Base-by-base conservation (phyloP, 1,140 invertebrate species). In the Rhizoglyphus robini region DNA sequence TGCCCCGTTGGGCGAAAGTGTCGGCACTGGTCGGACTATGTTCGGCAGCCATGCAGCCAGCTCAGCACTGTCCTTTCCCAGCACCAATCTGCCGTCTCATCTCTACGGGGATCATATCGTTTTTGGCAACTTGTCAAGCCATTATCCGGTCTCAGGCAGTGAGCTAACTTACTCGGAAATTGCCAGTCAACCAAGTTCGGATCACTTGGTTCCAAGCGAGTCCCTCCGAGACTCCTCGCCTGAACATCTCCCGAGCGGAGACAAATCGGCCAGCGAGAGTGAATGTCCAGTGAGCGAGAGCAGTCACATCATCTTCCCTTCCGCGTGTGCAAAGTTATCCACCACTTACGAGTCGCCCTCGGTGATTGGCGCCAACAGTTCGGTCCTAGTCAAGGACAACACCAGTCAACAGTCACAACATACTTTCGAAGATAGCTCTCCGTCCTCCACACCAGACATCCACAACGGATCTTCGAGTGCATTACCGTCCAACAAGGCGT, bases 401-500 rank as follows among this genome's bases (percentile, higher is more conserved):
- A 54, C 8, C 20, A 54, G 51, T 54, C 51, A 54, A 41, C 36
- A 41, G 18, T 41, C 36, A 18, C 36, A 41, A 23, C 8, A 8
- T 5, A 54, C 51, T 23, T 54, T 8, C 23, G 32, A 63, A 4
- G 34, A 63, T 31, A 58, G 11, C 47, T 63, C 61, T 51, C 30
- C 34, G 5, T 15, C 61, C 4, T 36, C 61, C 25, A 36, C 32
- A 3, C 30, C 61, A 15, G 34, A 47, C 61, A 25, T n/a, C 13
- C 31, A 4, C 23, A 41, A 29, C 4, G 46, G 20, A 36, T n/a
- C 27, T 51, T 64, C 63, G 29, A 18, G 2, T 20, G 63, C 63
- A 49, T 64, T 25, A 31, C n/a, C 30, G 34, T 29, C n/a, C 64
- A 51, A 65, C 49, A 51, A 66, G 65, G 11, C 29, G n/a, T 70